Evolutionary conservation across 2,113 vertebrate genomes (phyloP), one percentile per base, ranked within the genome.

Genomic region (Cepphus grylle): DNA sequence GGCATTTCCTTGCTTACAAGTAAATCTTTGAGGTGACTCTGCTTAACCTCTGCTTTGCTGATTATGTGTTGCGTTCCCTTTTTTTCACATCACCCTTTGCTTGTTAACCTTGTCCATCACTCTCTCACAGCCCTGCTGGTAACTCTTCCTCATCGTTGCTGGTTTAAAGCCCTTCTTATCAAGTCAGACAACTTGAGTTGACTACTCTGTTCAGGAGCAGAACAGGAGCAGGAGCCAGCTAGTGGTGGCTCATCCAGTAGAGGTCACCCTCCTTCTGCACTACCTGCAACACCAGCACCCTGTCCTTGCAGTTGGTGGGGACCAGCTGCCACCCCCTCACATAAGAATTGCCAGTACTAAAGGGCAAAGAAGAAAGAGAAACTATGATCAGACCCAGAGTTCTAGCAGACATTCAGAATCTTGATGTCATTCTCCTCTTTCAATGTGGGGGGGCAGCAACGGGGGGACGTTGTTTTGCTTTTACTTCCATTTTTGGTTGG

Each of bases 301-400:
- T 18, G 11, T 17, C 16, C 19, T 38, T 32, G 22, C 27, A 16
- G 29, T 3, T 53, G 4, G 8, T 11, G 26, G 5, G 45, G 6
- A 74, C 22, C 52, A 40, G 14, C 11, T 50, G 43, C n/a, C 8
- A 21, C 0, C 0, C 9, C 3, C 12, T 70, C 40, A 30, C 0
- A 0, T 23, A 36, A 20, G 7, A n/a, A 4, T 2, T 53, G 14
- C 5, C 43, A 15, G 7, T 32, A 67, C 30, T 22, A 20, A 67
- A 36, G 1, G 34, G 12, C 4, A 25, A 88, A 83, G 20, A 36
- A 62, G 18, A 70, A 27, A 71, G 13, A 62, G 47, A 61, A 59
- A 29, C 3, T 23, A 5, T 62, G 2, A 29, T 26, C 29, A 50
- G n/a, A 72, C 4, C n/a, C 3, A 0, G 3, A 8, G 15, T 65